phyloP scores from a whole-genome alignment of 2,113 vertebrate species.

The Hypanus sabinus region DNA sequence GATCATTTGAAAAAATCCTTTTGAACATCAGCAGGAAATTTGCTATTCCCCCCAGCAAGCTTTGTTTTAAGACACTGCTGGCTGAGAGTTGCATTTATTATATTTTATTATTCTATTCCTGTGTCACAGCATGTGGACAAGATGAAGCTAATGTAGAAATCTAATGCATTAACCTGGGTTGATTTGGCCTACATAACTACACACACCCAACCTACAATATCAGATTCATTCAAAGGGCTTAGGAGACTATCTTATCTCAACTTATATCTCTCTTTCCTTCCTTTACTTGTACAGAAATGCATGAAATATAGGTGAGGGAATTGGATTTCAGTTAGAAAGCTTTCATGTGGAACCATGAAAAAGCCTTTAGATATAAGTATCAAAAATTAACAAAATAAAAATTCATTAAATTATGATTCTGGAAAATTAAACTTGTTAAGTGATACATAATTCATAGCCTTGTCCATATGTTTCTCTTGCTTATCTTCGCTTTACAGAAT shows the following conservation, averaged over 20 bases:
- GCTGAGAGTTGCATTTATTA: not conserved
- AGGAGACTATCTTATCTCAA: conserved; percentile 13
- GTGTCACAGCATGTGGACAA: not conserved
- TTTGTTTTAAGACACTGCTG: not conserved
- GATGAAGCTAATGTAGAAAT: not conserved
- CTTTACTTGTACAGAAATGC: not conserved
- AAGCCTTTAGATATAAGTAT: conserved; percentile 29
- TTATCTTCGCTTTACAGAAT: conserved; percentile 18
- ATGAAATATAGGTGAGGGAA: conserved; percentile 27
- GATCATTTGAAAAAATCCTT: not conserved
- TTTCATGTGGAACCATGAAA: conserved; percentile 32
- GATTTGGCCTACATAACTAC: not conserved
- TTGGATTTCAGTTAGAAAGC: conserved; percentile 24
- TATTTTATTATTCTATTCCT: not conserved
- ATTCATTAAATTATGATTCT: conserved; percentile 31
- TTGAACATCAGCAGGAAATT: not conserved
- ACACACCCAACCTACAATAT: not conserved
- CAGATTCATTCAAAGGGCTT: not conserved
- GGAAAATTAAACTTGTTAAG: conserved; percentile 36
- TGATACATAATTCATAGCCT: conserved; percentile 28
- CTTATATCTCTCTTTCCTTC: not conserved
- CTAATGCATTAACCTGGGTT: not conserved
- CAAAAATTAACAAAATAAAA: conserved; percentile 35
- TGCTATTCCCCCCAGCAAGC: not conserved
- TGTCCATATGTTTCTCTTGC: not conserved